Base-by-base conservation (phyloP, 2,888 invertebrate genomes). In the Acanthosepion lycidas region DNA sequence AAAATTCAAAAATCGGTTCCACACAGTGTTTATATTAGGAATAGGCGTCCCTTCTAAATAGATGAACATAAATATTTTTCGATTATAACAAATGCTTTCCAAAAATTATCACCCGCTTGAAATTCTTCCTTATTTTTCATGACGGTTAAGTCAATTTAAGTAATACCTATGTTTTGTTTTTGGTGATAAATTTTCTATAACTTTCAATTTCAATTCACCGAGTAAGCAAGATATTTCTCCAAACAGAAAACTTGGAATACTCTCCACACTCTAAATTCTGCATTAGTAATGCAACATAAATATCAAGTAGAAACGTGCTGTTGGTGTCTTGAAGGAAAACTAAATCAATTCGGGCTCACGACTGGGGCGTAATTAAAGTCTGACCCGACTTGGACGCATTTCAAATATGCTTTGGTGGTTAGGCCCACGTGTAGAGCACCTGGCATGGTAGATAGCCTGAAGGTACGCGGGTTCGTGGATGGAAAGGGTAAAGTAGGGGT, bases 361-460 rank as follows among this genome's bases (percentile, higher is more conserved):
- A 78, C 78, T 78, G 78, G 78, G 78, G n/a, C 78, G 33, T 78
- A 78, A 78, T 78, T 78, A 78, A 78, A 78, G 78, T 78, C 78
- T 78, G 78, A 78, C 78, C 78, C 78, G 33, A 33, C 78, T 78
- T 78, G 78, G 78, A 20, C n/a, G 78, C 78, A 78, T 78, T 78
- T 78, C 78, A 78, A 78, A 78, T 78, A 12, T 78, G n/a, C 78
- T 78, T n/a, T 28, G n/a, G 78, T n/a, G 78, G 28, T 78, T 78
- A 78, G 33, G 78, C n/a, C n/a, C 78, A 78, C 78, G 78, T 78
- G 33, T 33, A n/a, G 78, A 15, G 78, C 15, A 33, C 78, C 33
- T 78, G 78, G 78, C 23, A 23, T 78, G n/a, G 78, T 78, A n/a
- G 78, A 78, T 78, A 8, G 78, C 33, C n/a, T 78, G 78, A 78